Conservation (phyloP, 2,797 vertebrate genomes). For the Salmo trutta region DNA sequence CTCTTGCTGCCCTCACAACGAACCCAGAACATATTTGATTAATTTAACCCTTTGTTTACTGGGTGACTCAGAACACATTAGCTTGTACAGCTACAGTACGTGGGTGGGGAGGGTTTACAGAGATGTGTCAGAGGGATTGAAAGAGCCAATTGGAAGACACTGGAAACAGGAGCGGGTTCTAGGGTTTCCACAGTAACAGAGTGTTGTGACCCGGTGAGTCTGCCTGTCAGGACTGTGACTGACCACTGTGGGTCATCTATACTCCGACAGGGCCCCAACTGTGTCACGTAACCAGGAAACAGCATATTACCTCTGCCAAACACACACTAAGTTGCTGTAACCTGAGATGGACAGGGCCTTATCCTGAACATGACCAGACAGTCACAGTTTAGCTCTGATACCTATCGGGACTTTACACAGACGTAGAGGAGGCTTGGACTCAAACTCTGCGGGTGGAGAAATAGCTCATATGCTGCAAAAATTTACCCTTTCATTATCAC, state of each 20-base stretch:
- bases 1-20: slow-evolving; percentile 31
- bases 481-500: background rate
- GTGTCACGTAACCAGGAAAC: slow-evolving; percentile 70
- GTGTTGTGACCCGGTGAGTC: slow-evolving; percentile 54
- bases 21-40: slow-evolving; percentile 29
- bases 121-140: no score
- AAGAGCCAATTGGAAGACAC: no score
- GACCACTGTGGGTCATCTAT: slow-evolving; percentile 65
- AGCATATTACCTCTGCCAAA: slow-evolving; percentile 63
- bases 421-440: slow-evolving; percentile 25
- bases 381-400: slow-evolving; percentile 18
- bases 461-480: background rate
- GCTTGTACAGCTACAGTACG: no score
- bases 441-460: background rate
- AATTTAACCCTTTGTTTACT: no score
- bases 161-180: background rate
- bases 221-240: slow-evolving; percentile 57
- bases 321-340: slow-evolving; percentile 42
- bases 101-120: no score
- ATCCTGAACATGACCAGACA: slow-evolving; percentile 28
- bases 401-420: slow-evolving; percentile 19
- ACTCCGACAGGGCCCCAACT: slow-evolving; percentile 52
- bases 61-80: no score
- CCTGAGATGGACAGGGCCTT: slow-evolving; percentile 38
- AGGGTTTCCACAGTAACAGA: slow-evolving; percentile 35